Evolutionary conservation across 1,140 invertebrate species (phyloP).

Genomic region (Gerris buenoi): DNA sequence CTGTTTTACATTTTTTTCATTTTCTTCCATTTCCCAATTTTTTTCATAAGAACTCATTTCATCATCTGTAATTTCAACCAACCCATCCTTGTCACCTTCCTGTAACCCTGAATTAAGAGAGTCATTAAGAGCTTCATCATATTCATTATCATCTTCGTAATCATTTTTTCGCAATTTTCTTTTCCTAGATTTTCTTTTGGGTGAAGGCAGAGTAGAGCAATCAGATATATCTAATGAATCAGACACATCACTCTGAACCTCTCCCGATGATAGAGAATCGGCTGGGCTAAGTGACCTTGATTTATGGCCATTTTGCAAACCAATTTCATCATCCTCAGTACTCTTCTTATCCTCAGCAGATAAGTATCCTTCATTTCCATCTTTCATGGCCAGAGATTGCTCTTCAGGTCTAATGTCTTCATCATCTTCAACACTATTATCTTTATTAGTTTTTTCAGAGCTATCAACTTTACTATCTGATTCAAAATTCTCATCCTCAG

Average conservation of each 20-base stretch:
- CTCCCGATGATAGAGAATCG: constrained; percentile 9
- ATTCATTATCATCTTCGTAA: constrained; percentile 6
- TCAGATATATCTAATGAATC: neutral
- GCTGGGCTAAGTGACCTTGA: neutral
- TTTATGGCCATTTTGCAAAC: neutral
- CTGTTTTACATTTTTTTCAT: constrained; percentile 2
- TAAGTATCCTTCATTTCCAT: constrained; percentile 12
- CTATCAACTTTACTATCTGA: no score
- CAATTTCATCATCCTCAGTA: neutral
- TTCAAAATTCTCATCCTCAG: no score
- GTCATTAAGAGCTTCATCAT: constrained; percentile 2
- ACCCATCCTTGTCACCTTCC: constrained; percentile 19
- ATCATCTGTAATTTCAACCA: constrained; percentile 22
- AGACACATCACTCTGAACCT: neutral
- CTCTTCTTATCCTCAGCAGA: constrained; percentile 13
- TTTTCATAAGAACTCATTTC: constrained; percentile 20
- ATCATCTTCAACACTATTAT: constrained; percentile 24
- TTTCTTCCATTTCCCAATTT: constrained; percentile 16
- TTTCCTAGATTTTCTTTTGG: neutral
- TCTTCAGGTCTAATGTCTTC: constrained; percentile 6
- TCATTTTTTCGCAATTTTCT: neutral
- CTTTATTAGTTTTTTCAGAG: constrained; percentile 21
- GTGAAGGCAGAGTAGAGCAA: neutral
- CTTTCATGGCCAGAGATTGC: neutral
- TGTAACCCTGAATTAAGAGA: neutral